Evolutionary conservation across 2,888 invertebrate species (phyloP), one percentile per base, ranked within the genome.

Genomic region (Coecobrya sp.): DNA sequence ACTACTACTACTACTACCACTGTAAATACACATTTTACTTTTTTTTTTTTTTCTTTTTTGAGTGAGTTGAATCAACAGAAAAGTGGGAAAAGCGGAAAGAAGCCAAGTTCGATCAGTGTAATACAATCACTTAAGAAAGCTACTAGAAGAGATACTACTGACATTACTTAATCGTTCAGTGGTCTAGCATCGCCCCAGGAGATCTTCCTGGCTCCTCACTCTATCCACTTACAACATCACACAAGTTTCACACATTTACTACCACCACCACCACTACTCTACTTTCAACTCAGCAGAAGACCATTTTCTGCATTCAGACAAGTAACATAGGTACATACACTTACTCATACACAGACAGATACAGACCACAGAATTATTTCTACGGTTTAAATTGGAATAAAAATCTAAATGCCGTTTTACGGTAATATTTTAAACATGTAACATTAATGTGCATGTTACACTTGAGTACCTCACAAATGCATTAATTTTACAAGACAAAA

Each of bases 141-240:
- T 76, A 22, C 22, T 49, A 49, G 22, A 25, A 65, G 65, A 65
- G 65, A 65, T 7, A 76, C 76, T 49, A 76, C 76, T 76, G 76
- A 76, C 76, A 76, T 65, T 49, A 62, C 45, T 88, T 62, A 70
- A 88, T 88, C 73, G 84, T 89, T 70, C 25, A 89, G 89, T 84
- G 84, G 84, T 84, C 84, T 62, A 90, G 70, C 30, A 62, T 85
- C 76, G 85, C 90, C 90, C 90, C 85, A 90, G 90, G 90, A 85
- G 90, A 84, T 82, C 84, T 49, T 89, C 82, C 70, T 59, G 65
- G 55, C 68, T 88, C 68, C 30, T 25, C 27, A 81, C 25, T 79
- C 22, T 16, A 36, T n/a, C 1, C 16, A 68, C n/a, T n/a, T n/a
- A n/a, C 13, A 16, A 19, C 22, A 27, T 22, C 13, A 76, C 13